Evolutionary conservation across 2,888 invertebrate species (phyloP).

Genomic region (Eristalinus aeneus): DNA sequence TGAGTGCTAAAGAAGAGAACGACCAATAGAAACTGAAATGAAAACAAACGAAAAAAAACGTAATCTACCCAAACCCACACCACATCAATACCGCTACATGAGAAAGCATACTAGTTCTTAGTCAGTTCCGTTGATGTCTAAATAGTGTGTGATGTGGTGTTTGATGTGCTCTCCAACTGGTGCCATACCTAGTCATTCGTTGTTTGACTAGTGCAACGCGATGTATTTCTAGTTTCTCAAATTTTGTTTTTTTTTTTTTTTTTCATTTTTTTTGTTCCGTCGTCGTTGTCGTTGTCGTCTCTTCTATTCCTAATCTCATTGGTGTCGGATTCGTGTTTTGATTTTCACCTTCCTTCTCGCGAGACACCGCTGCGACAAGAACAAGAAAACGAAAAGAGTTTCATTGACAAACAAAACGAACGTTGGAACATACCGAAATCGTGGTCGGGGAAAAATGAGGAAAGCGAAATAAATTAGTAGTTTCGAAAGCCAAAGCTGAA

Average conservation of each 20-base stretch:
- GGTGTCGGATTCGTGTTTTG: constrained; percentile 69
- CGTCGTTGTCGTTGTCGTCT: background rate
- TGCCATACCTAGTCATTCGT: constrained; percentile 58
- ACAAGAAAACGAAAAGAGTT: constrained; percentile 17
- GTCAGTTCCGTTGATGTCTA: constrained; percentile 25
- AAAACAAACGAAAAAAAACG: background rate
- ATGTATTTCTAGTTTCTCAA: constrained; percentile 5
- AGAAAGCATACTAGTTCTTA: constrained; percentile 40
- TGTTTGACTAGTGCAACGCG: constrained; percentile 57
- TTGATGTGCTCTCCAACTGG: constrained; percentile 27
- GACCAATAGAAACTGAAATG: background rate
- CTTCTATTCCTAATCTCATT: constrained; percentile 25
- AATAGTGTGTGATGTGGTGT: constrained; percentile 33
- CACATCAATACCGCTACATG: background rate
- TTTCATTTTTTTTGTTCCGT: too few species aligned
- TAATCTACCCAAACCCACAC: constrained; percentile 23
- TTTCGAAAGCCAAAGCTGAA: constrained; percentile 52
- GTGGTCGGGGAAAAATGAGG: constrained; percentile 18
- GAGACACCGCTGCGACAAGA: constrained; percentile 22
- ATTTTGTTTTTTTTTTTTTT: background rate
- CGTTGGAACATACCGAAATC: constrained; percentile 4
- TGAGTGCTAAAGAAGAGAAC: constrained; percentile 28
- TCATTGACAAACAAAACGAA: constrained; percentile 37
- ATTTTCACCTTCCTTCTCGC: constrained; percentile 56
- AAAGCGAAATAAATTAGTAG: constrained; percentile 49